Evolutionary conservation across 2,113 vertebrate genomes (phyloP), one percentile per base, ranked within the genome.

Genomic region (Gymnocephalus cernua): DNA sequence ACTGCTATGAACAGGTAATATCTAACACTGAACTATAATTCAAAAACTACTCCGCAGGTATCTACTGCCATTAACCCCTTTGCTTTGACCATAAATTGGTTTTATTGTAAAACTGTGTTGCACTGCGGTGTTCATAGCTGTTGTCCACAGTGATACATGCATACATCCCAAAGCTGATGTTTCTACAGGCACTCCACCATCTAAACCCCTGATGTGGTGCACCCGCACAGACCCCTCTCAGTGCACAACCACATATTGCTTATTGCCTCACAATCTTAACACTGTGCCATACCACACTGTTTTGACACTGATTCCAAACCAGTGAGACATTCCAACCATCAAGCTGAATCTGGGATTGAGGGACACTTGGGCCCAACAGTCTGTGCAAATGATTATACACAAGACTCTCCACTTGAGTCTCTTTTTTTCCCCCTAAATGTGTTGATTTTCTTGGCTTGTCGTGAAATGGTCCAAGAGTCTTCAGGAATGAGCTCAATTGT

Each of bases 401-500:
- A 45, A 59, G 45, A 66, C 38, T 67, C 57, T 0, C 25, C 54
- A 11, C 38, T 23, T 3, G 19, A 76, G 29, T n/a, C 19, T 13
- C 16, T 61, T 9, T 54, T 23, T 66, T 77, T 35, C 13, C 18
- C 9, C 2, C n/a, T n/a, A 41, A n/a, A 68, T 21, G 59, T 80
- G 48, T 85, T 77, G 82, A 83, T 87, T 80, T 83, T 83, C 82
- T 87, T 85, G 82, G 76, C 73, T 35, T 63, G 23, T 48, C 5
- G 13, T 47, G 32, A 78, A 89, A 38, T 74, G 23, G 38, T 77
- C 69, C 32, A 76, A 58, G 62, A 61, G 58, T 66, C 64, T 85
- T 44, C 72, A 77, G 80, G 72, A 83, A 87, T 87, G 80, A 82
- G 59, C 71, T 82, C 81, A 67, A 70, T 87, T 80, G 56, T 69